Percentiles rank a stretch among this genome's conserved stretches.
Conservation (phyloP, 2,797 vertebrate genomes). For the Pseudocheirus occidentalis region DNA sequence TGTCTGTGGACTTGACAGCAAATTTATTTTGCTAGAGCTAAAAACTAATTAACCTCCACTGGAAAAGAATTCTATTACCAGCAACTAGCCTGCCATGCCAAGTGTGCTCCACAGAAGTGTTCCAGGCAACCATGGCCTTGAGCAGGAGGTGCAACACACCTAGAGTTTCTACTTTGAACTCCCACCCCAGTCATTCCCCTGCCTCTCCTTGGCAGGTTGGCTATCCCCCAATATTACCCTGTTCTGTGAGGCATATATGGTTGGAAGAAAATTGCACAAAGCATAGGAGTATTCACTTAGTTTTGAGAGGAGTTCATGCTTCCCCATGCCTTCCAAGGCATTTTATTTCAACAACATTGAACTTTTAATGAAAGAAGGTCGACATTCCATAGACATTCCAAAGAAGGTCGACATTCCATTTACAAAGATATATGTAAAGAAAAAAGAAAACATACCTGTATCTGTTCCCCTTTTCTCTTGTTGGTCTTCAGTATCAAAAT, state of each 20-base stretch:
- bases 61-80: conserved; percentile 96
- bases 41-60: conserved; percentile 97
- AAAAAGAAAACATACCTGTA: not conserved
- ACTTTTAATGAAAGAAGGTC: conserved; percentile 75
- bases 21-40: conserved; percentile 88
- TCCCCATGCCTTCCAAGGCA: conserved; percentile 11
- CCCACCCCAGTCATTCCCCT: conserved; percentile 54
- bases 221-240: conserved; percentile 77
- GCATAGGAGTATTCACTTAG: conserved; percentile 82
- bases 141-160: conserved; percentile 92
- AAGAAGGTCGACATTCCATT: conserved; percentile 67
- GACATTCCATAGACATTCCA: conserved; percentile 60
- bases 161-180: conserved; percentile 94
- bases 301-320: conserved; percentile 86
- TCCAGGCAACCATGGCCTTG: conserved; percentile 89
- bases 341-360: conserved; percentile 67
- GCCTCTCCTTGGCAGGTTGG: conserved; percentile 55
- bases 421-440: not conserved
- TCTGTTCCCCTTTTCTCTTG: conserved; percentile 55
- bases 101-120: conserved; percentile 94
- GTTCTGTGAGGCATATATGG: conserved; percentile 87
- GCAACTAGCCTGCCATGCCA: conserved; percentile 94
- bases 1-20: conserved; percentile 87
- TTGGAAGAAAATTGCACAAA: conserved; percentile 83
- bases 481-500: conserved; percentile 49